phyloP scores from a whole-genome alignment of 2,888 invertebrate species.

The Dynastes grantii region DNA sequence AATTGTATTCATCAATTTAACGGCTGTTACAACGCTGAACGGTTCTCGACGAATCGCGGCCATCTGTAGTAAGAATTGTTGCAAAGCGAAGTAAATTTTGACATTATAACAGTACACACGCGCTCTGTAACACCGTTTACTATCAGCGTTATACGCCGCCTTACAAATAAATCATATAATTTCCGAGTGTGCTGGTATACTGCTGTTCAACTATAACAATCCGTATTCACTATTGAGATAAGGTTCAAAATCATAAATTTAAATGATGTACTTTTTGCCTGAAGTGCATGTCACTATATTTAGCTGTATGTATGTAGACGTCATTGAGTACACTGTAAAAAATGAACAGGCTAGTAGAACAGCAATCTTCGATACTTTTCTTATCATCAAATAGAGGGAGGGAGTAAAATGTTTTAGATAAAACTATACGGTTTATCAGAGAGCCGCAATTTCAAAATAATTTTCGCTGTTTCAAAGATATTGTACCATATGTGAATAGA shows the following conservation, averaged over 20 bases:
- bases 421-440: no score
- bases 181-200: background rate
- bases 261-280: slow-evolving; percentile 1
- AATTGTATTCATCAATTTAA: slow-evolving; percentile 39
- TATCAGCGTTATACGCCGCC: slow-evolving; percentile 1
- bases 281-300: background rate
- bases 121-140: background rate
- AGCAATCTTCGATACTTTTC: no score
- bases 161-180: slow-evolving; percentile 23
- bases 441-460: no score
- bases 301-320: no score
- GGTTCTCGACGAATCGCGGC: slow-evolving; percentile 10
- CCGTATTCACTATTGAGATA: slow-evolving; percentile 8
- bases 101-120: slow-evolving; percentile 40
- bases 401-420: no score
- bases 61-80: slow-evolving; percentile 34
- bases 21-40: slow-evolving; percentile 11
- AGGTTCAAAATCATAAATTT: slow-evolving; percentile 1
- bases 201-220: background rate
- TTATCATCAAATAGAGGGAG: no score
- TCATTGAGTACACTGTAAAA: background rate
- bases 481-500: no score
- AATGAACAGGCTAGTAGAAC: background rate
- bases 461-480: no score
- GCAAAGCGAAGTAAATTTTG: slow-evolving; percentile 27